A percentile compares a stretch with the other conserved stretches of the same genome.
These are phyloP conservation scores for Barypeithes pellucidus DNA, from an alignment of 2,888 invertebrate genomes.

Conservation along the genomic window DNA sequence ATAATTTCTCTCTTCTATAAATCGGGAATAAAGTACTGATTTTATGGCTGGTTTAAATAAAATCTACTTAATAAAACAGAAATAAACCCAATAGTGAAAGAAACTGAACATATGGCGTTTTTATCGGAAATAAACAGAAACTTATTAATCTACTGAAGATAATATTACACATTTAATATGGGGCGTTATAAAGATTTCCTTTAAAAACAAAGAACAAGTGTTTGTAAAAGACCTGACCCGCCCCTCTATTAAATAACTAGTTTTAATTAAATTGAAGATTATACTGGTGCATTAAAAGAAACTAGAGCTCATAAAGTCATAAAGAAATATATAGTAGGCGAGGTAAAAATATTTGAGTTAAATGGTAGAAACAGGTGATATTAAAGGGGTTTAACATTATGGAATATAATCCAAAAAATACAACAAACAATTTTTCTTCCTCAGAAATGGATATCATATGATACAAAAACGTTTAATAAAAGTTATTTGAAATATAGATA, in stretches of 20 bases:
- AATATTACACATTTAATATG: slow-evolving; percentile 34
- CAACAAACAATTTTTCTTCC: too few relatives aligned
- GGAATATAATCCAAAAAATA: too few relatives aligned
- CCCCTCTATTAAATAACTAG: slow-evolving; percentile 28
- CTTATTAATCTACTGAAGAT: slow-evolving; percentile 13
- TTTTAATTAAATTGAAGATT: not conserved
- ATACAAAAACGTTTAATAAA: too few relatives aligned
- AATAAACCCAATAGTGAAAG: slow-evolving; percentile 2
- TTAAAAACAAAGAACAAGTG: slow-evolving; percentile 41
- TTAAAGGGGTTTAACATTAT: too few relatives aligned
- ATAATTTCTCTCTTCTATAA: too few relatives aligned
- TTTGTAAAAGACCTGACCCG: slow-evolving; percentile 8
- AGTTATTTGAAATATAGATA: too few relatives aligned
- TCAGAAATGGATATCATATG: too few relatives aligned
- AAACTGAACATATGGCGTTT: slow-evolving; percentile 12
- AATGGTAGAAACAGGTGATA: too few relatives aligned
- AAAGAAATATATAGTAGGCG: too few relatives aligned
- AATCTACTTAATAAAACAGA: not conserved
- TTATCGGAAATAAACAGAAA: slow-evolving; percentile 19
- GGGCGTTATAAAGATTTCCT: slow-evolving; percentile 32
- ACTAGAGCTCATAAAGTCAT: not conserved
- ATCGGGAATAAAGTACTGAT: too few relatives aligned
- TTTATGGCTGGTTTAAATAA: too few relatives aligned
- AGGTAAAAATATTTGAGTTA: too few relatives aligned
- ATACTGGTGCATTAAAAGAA: not conserved